Conservation (phyloP, 64 coral and sea anemone genomes). For the Stichodactyla helianthus region DNA sequence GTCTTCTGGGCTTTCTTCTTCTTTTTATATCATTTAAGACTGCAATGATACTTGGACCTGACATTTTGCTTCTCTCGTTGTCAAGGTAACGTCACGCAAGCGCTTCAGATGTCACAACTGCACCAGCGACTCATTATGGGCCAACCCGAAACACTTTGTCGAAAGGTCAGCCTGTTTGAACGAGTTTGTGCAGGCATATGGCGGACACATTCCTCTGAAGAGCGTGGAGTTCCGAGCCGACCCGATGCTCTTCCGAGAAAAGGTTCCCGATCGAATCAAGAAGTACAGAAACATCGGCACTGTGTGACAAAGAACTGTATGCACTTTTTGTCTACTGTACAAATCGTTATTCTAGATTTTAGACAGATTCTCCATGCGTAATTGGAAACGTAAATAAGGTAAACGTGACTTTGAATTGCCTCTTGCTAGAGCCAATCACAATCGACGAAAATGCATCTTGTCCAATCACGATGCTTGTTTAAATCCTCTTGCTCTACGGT, state of each 20-base stretch:
- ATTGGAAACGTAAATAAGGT: too few relatives aligned
- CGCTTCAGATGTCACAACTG: constrained; percentile 72
- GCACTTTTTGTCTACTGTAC: too few relatives aligned
- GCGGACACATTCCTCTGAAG: constrained; percentile 58
- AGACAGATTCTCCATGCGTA: too few relatives aligned
- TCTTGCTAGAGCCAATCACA: too few relatives aligned
- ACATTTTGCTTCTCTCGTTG: not conserved
- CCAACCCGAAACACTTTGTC: constrained; percentile 74
- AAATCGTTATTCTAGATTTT: too few relatives aligned
- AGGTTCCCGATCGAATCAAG: constrained; percentile 64
- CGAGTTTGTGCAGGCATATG: constrained; percentile 71
- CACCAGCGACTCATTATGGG: constrained; percentile 79
- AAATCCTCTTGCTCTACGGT: too few relatives aligned
- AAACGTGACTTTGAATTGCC: too few relatives aligned
- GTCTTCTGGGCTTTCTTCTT: too few relatives aligned
- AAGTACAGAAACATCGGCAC: constrained; percentile 61
- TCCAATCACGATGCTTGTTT: too few relatives aligned
- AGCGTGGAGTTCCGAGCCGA: constrained; percentile 86
- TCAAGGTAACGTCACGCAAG: constrained; percentile 74
- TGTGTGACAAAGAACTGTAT: not conserved
- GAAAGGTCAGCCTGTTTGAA: constrained; percentile 78
- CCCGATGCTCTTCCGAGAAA: constrained; percentile 72
- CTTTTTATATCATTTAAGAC: too few relatives aligned
- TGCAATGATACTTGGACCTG: not conserved
- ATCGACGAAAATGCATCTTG: too few relatives aligned